Base-by-base conservation (phyloP, 2,113 vertebrate genomes). In the Campylomormyrus tamandua region DNA sequence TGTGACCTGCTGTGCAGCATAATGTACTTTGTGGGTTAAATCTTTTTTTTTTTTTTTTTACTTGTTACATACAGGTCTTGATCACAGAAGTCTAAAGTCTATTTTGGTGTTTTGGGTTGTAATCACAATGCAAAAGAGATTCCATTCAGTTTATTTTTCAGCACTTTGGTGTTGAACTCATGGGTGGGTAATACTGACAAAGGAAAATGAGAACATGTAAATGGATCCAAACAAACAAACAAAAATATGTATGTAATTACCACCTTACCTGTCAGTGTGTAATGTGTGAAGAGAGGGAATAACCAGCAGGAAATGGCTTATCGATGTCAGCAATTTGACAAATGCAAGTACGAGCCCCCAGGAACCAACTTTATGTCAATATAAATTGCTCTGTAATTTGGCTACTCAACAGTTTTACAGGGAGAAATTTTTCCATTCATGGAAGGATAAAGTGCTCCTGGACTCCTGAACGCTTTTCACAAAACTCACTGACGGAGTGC, bases 321-420 rank as follows among this genome's bases (percentile, higher is more conserved):
- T 58, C 62, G 77, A 84, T 89, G 77, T 89, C 83, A 87, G 48
- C 83, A 87, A 70, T 87, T 87, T 87, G n/a, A 87, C 46, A 62
- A 49, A 74, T 74, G 80, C 31, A n/a, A 31, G 84, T 89, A 87
- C 3, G 27, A 27, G 53, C 89, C 89, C 89, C 27, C 9, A 48
- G 83, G 83, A 90, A 74, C 45, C 31, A 27, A 74, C 56, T 90
- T 86, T 87, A 90, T 77, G 42, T 77, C 80, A 15, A 85, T 89
- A 89, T 89, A 84, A 74, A 90, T 27, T 74, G 52, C 35, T 74
- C 70, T 50, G 89, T 74, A 87, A 90, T 90, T 77, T 52, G 84
- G 62, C 53, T n/a, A 52, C 56, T 90, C 89, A 86, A 52, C 58
- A 50, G 27, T 83, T 87, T 90, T 90, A 87, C n/a, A 89, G 84